Evolutionary conservation across 92 coral and sea anemone species (phyloP).

Genomic region (Porites cylindrica): DNA sequence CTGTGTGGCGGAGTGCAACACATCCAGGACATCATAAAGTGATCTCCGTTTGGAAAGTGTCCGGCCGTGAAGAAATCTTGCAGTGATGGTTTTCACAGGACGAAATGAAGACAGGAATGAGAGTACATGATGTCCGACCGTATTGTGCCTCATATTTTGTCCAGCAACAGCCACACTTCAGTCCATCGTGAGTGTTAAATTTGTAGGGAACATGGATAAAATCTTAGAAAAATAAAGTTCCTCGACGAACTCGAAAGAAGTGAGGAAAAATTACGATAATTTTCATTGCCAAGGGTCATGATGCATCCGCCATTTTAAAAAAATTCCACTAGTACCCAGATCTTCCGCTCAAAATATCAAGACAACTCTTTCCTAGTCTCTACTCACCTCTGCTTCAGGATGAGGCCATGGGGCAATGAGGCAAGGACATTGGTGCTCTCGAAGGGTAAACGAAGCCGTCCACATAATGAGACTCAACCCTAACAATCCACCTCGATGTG

Average conservation of each 20-base stretch:
- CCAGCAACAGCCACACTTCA: not conserved
- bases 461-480: no score
- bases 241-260: not conserved
- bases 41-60: conserved; percentile 25
- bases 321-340: conserved; percentile 22
- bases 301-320: conserved; percentile 24
- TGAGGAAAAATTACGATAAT: not conserved
- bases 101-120: not conserved
- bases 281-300: not conserved
- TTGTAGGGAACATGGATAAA: not conserved
- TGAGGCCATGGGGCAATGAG: no score
- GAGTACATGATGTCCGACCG: not conserved
- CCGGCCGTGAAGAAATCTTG: conserved; percentile 24
- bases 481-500: no score
- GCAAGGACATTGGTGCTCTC: no score
- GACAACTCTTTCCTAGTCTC: not conserved
- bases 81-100: not conserved
- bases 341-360: not conserved
- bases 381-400: no score
- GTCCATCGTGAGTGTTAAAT: not conserved
- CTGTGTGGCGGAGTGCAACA: conserved; percentile 90
- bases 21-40: conserved; percentile 79
- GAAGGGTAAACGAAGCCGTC: no score
- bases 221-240: no score
- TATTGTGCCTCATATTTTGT: not conserved